phyloP scores from a whole-genome alignment of 1,140 invertebrate genomes.

The Dendroctonus valens region DNA sequence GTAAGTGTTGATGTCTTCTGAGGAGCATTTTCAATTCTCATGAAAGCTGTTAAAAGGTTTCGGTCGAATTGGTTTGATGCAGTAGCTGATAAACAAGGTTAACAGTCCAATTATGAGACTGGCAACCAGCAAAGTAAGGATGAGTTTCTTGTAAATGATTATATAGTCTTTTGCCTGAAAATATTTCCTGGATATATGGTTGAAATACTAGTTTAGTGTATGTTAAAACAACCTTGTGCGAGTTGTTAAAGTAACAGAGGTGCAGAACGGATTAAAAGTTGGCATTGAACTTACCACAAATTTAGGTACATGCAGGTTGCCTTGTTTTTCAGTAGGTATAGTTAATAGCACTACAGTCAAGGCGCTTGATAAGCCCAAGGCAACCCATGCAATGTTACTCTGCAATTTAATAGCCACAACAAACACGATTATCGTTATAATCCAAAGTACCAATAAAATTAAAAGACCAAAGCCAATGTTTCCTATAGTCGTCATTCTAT shows the following conservation, averaged over 20 bases:
- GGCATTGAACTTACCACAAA: constrained; percentile 32
- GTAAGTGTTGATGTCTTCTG: constrained; percentile 14
- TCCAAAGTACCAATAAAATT: constrained; percentile 58
- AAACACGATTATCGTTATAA: constrained; percentile 56
- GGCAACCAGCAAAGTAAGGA: constrained; percentile 52
- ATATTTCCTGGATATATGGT: constrained; percentile 9
- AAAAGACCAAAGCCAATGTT: constrained; percentile 58
- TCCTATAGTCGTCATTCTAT: constrained; percentile 52
- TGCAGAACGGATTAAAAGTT: not conserved
- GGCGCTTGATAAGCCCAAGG: constrained; percentile 51
- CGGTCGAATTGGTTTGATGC: constrained; percentile 53
- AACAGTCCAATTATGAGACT: constrained; percentile 53
- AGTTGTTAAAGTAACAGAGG: no score
- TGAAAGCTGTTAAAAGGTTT: constrained; percentile 41
- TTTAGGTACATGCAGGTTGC: constrained; percentile 46
- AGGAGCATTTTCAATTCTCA: constrained; percentile 30
- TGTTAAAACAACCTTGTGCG: no score
- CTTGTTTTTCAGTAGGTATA: constrained; percentile 54
- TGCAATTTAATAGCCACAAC: constrained; percentile 56
- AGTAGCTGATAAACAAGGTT: constrained; percentile 54
- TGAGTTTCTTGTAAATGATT: constrained; percentile 56
- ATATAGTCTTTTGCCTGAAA: constrained; percentile 60
- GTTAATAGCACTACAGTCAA: constrained; percentile 56
- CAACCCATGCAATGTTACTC: constrained; percentile 56
- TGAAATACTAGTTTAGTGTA: no score